phyloP scores from a whole-genome alignment of 2,797 vertebrate genomes.

The Diceros bicornis region DNA sequence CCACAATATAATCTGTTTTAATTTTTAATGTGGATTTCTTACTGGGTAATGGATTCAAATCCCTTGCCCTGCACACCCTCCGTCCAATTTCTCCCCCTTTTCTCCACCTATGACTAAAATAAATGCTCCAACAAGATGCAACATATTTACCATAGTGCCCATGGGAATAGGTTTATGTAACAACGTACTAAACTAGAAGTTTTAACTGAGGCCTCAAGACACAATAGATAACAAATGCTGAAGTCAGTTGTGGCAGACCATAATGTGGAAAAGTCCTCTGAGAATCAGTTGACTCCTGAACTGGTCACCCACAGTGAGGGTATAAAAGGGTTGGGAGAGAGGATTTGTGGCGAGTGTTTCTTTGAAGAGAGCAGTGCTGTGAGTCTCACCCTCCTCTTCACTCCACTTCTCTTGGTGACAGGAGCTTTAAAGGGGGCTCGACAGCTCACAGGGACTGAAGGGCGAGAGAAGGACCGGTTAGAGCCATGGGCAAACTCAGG shows the following conservation, averaged over 20 bases:
- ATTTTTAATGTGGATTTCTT: conserved; percentile 30
- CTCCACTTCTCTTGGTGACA: neutral
- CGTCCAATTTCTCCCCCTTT: neutral
- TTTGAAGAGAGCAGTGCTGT: neutral
- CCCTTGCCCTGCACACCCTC: neutral
- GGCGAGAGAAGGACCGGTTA: neutral
- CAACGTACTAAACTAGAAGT: neutral
- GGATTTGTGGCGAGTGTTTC: neutral
- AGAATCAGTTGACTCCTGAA: neutral
- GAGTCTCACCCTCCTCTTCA: neutral
- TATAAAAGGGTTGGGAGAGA: neutral
- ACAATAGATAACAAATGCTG: neutral
- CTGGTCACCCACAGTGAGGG: neutral
- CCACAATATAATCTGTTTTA: neutral
- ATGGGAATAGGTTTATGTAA: neutral
- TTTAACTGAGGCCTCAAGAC: neutral
- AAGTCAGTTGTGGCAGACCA: neutral
- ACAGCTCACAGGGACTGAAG: neutral
- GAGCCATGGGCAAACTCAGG: neutral
- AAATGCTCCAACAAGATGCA: neutral
- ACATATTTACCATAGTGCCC: neutral
- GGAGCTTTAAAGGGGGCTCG: neutral
- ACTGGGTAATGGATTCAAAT: neutral
- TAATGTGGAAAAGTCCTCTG: neutral
- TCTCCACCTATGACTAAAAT: neutral